phyloP scores from a whole-genome alignment of 2,797 vertebrate species.

The Leptatherina wallacei region DNA sequence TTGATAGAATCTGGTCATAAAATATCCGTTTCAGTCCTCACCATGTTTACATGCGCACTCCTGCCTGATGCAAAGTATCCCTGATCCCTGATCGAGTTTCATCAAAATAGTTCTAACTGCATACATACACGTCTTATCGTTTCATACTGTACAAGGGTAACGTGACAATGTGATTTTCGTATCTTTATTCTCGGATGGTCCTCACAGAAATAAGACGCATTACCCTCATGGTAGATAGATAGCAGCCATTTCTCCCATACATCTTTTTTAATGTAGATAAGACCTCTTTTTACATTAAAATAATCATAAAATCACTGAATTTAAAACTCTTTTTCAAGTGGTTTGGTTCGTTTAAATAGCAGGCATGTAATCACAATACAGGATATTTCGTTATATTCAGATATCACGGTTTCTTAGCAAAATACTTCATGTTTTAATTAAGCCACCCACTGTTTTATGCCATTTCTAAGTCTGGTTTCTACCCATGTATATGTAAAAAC shows the following conservation, averaged over 20 bases:
- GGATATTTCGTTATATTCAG: not conserved
- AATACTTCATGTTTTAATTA: not conserved
- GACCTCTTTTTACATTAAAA: too few species aligned
- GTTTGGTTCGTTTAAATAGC: too few species aligned
- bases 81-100: conserved; percentile 1
- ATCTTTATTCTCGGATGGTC: not conserved
- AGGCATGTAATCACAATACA: too few species aligned
- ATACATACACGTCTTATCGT: not conserved
- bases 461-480: too few species aligned
- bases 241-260: not conserved
- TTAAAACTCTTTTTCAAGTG: too few species aligned
- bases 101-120: not conserved
- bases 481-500: not conserved
- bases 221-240: not conserved
- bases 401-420: not conserved
- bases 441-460: too few species aligned
- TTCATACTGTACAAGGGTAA: not conserved
- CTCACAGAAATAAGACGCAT: not conserved
- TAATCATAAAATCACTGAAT: too few species aligned
- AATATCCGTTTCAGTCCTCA: conserved; percentile 60
- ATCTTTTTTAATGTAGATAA: too few species aligned
- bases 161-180: not conserved
- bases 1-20: conserved; percentile 68
- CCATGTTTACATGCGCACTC: conserved; percentile 37
- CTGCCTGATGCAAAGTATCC: conserved; percentile 2